Base-by-base conservation (phyloP, 1,140 invertebrate genomes). In the Meloidogyne floridensis region DNA sequence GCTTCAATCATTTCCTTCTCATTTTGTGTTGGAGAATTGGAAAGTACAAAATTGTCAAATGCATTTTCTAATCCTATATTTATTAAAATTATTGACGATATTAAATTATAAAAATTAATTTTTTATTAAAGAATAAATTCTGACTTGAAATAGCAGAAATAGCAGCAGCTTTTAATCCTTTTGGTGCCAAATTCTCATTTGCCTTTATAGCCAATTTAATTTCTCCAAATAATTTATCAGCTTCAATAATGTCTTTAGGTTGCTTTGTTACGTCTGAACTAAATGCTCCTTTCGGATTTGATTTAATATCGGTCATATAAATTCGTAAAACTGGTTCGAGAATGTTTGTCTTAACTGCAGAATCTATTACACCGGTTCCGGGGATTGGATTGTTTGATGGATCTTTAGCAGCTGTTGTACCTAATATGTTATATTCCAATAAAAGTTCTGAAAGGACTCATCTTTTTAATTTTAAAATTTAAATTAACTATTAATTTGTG, bases 31-130 rank as follows among this genome's bases (percentile, higher is more conserved):
- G 56, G 56, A 4, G 56, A 65, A 65, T n/a, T 65, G 15, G 10
- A 65, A 2, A 65, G 15, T n/a, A 65, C 56, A 65, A 65, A 65
- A 65, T 65, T 65, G 15, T 65, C 56, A 65, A 65, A 65, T n/a
- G 56, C 56, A 65, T 65, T 65, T n/a, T 65, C 56, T 65, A 65
- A 65, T 65, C 56, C 56, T 65, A n/a, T n/a, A 65, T 65, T 65
- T n/a, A 65, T n/a, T n/a, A n/a, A n/a, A n/a, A n/a, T n/a, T n/a
- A n/a, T n/a, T n/a, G n/a, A n/a, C n/a, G n/a, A n/a, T n/a, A n/a
- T n/a, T n/a, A n/a, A n/a, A n/a, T n/a, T n/a, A n/a, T n/a, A n/a
- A n/a, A n/a, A n/a, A n/a, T n/a, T n/a, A n/a, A n/a, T n/a, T n/a
- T n/a, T n/a, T n/a, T n/a, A n/a, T n/a, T n/a, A 65, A 65, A 65